A percentile compares a stretch with the other conserved stretches of the same genome.
phyloP scores from a whole-genome alignment of 2,113 vertebrate genomes.

The Etheostoma cragini region DNA sequence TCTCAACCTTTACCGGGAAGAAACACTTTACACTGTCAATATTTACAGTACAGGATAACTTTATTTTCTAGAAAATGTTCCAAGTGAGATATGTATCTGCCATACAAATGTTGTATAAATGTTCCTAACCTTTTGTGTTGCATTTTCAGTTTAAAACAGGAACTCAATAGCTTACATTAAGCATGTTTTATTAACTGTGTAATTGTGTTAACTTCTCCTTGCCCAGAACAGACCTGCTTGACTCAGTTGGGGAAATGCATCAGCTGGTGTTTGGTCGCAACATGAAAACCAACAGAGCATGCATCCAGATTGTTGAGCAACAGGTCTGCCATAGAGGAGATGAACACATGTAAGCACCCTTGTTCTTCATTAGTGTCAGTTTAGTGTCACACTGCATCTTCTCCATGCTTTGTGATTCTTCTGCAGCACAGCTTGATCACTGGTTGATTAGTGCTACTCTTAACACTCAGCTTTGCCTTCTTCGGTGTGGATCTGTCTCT shows the following conservation, averaged over 20 bases:
- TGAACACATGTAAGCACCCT: conserved; percentile 17
- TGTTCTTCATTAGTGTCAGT: conserved; percentile 13
- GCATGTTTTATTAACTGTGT: conserved; percentile 17
- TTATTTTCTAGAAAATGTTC: conserved; percentile 90
- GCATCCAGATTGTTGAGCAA: conserved; percentile 86
- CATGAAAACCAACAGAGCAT: conserved; percentile 84
- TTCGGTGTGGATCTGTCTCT: not conserved
- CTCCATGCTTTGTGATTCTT: conserved; percentile 13
- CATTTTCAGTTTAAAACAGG: conserved; percentile 88
- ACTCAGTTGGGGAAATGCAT: conserved; percentile 44
- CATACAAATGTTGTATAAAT: conserved; percentile 94
- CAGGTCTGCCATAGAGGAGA: conserved; percentile 50
- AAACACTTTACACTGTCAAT: conserved; percentile 85
- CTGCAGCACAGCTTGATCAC: conserved; percentile 12
- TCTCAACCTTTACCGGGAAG: conserved; percentile 88
- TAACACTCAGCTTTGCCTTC: not conserved
- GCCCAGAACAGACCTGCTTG: conserved; percentile 27
- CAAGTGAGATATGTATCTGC: conserved; percentile 91
- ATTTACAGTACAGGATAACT: conserved; percentile 86
- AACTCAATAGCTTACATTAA: conserved; percentile 35
- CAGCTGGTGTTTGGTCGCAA: conserved; percentile 88
- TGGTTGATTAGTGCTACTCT: conserved; percentile 3
- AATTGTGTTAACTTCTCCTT: conserved; percentile 15
- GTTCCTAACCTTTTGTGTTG: conserved; percentile 75
- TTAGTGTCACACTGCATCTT: conserved; percentile 8